Base-by-base conservation (phyloP, 2,797 vertebrate species). In the Gobio occitaniae region DNA sequence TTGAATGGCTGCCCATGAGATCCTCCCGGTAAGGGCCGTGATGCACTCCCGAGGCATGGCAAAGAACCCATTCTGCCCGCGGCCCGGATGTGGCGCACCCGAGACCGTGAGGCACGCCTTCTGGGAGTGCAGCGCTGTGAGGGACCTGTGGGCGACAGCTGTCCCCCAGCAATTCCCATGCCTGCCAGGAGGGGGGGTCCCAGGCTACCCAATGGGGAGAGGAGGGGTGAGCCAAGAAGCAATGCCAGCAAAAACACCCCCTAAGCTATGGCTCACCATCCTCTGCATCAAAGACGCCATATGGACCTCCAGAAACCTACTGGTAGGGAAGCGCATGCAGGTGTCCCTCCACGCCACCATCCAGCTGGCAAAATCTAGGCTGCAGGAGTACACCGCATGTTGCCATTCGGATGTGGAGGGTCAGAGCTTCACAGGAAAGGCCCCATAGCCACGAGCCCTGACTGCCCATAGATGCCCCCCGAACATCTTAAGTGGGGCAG, bases 101-200 rank as follows among this genome's bases (percentile, higher is more conserved):
- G 78, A 82, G 50, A 54, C 83, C 7, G 17, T 74, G 32, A 8
- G 66, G 7, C 78, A 87, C 2, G 3, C 16, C 0, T 65, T 87
- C 19, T 83, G 72, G 50, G 82, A 83, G 61, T 83, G 82, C 61
- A 66, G 61, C 0, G 32, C 6, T 3, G 32, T 6, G 7, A 70
- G 66, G 66, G 48, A 56, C 66, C 80, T 59, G 50, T 74, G 80
- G 54, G 54, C n/a, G 10, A 4, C 11, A 3, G 25, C 29, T 9
- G 6, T 63, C 16, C 72, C 74, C 36, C 74, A 65, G 10, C 47
- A 44, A 77, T 84, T 32, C 82, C 48, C 36, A 16, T 13, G 63
- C 61, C 72, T 84, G n/a, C 82, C 63, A 6, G 72, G 1, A 56
- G 72, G 61, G 48, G 82, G 7, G 36, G 50, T 16, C 72, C 47